Base-by-base conservation (phyloP, 1,140 invertebrate species). In the Bombus waltoni region DNA sequence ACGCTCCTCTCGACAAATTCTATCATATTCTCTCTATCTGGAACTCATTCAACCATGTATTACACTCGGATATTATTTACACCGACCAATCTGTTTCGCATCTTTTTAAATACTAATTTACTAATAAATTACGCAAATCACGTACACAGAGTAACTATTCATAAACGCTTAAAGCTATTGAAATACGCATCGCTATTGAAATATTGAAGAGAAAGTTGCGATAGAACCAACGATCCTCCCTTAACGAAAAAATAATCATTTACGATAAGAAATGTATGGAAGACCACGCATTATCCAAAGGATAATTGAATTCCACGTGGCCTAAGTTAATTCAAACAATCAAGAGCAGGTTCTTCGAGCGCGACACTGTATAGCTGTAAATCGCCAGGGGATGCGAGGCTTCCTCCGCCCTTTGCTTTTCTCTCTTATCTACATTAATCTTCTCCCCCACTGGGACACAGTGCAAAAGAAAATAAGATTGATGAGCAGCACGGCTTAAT, bases 381-480 rank as follows among this genome's bases (percentile, higher is more conserved):
- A 87, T 89, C 81, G 83, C 81, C 81, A 81, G 62, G 80, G 40
- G 81, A 89, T 84, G 57, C 38, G 40, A 77, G 68, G 11, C 68
- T 35, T 66, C 65, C 76, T 81, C 80, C 78, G 25, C 81, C 79
- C 78, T 81, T 80, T 73, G 83, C 85, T 87, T 88, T 83, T 84
- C 78, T 80, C 72, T 87, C 87, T 88, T 90, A 86, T 83, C 82
- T 83, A 90, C 91, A 93, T 93, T 93, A 93, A 93, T 93, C 92
- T 93, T 93, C 88, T 81, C 87, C 89, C 85, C 89, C 81, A 87
- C 86, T 81, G 89, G 81, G 89, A 87, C 59, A 32, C 87, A 76
- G 77, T 82, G 88, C 86, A 87, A 92, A 90, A 93, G 92, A 93
- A 93, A 91, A 93, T 93, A 93, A 93, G 92, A 93, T 93, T 92